Evolutionary conservation across 2,888 invertebrate genomes (phyloP).

Genomic region (Isoperla grammatica): DNA sequence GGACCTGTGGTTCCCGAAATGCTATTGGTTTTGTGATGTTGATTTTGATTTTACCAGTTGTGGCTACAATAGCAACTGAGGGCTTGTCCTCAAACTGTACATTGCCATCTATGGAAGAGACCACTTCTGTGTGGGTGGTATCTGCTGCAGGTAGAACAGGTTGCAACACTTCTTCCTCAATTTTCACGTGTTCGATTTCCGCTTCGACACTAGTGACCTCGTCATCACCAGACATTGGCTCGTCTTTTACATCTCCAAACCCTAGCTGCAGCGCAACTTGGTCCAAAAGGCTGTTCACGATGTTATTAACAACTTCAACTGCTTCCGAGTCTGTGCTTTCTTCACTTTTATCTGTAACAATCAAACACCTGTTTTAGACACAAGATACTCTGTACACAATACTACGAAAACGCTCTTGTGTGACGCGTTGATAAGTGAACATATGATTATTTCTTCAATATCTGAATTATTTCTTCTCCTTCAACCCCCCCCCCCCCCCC

Average conservation of each 20-base stretch:
- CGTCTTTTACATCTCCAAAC: conserved; percentile 3
- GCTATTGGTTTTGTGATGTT: conserved; percentile 68
- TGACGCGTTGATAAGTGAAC: too few relatives aligned
- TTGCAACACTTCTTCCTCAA: conserved; percentile 10
- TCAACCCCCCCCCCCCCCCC: too few relatives aligned
- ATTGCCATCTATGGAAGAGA: conserved; percentile 72
- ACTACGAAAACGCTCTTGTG: too few relatives aligned
- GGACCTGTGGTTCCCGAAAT: conserved; percentile 41
- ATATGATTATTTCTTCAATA: too few relatives aligned
- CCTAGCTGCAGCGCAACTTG: not conserved
- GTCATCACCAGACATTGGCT: not conserved
- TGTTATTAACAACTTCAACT: conserved; percentile 8
- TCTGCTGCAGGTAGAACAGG: conserved; percentile 41
- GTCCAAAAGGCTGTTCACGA: not conserved
- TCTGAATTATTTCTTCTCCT: too few relatives aligned
- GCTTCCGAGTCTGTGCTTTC: too few relatives aligned
- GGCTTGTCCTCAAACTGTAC: conserved; percentile 57
- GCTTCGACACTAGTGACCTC: not conserved
- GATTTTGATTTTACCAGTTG: conserved; percentile 66
- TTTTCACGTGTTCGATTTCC: not conserved
- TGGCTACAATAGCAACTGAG: conserved; percentile 40
- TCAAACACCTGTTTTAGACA: too few relatives aligned
- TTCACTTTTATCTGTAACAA: too few relatives aligned
- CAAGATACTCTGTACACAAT: too few relatives aligned
- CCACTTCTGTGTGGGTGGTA: conserved; percentile 51